Evolutionary conservation across 2,888 invertebrate species (phyloP).

Genomic region (Cyclophora punctaria): DNA sequence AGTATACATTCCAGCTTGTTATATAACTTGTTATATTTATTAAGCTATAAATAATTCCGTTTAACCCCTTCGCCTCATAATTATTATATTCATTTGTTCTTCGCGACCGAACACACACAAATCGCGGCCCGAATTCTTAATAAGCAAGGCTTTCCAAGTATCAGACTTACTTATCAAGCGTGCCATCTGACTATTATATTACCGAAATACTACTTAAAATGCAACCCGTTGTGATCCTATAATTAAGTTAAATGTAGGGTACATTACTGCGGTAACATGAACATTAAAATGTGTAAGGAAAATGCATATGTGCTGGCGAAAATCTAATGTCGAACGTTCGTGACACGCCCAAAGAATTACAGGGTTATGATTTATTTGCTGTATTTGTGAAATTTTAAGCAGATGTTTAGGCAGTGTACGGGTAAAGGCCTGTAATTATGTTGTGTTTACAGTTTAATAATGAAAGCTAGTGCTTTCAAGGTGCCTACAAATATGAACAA

Average conservation of each 20-base stretch:
- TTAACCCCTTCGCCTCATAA: slow-evolving; percentile 63
- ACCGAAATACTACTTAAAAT: slow-evolving; percentile 73
- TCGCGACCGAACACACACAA: slow-evolving; percentile 47
- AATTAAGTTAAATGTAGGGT: slow-evolving; percentile 70
- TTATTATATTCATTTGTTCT: slow-evolving; percentile 71
- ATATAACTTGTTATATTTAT: too few species aligned
- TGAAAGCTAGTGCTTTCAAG: too few species aligned
- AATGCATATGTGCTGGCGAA: slow-evolving; percentile 67
- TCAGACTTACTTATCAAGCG: slow-evolving; percentile 65
- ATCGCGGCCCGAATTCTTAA: slow-evolving; percentile 67
- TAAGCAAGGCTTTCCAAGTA: slow-evolving; percentile 67
- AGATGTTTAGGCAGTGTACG: slow-evolving; percentile 9
- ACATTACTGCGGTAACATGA: slow-evolving; percentile 44
- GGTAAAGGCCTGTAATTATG: background rate
- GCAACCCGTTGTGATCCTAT: slow-evolving; percentile 64
- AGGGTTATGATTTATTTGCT: slow-evolving; percentile 47
- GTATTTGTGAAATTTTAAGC: slow-evolving; percentile 13
- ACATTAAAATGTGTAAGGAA: slow-evolving; percentile 51
- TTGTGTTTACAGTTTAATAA: background rate
- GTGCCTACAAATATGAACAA: too few species aligned
- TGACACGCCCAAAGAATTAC: slow-evolving; percentile 55
- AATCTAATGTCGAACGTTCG: slow-evolving; percentile 42
- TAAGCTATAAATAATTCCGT: slow-evolving; percentile 47
- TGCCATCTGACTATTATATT: slow-evolving; percentile 74
- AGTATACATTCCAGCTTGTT: too few species aligned